These are phyloP conservation scores for Drosophila pectinifera DNA, from an alignment of 1,140 invertebrate species.

Conservation along the genomic window DNA sequence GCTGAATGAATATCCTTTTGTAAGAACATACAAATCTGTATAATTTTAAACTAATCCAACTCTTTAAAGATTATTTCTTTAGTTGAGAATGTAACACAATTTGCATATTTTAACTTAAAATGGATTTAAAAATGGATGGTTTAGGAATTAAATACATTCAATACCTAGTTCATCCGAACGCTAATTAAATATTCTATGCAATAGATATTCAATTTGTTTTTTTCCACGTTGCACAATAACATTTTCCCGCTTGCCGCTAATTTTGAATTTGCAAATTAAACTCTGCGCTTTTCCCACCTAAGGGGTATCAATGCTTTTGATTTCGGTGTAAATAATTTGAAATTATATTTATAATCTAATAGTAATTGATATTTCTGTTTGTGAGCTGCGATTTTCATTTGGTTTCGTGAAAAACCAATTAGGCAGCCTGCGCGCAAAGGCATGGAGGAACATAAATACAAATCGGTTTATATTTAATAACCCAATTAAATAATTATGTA, in stretches of 20 bases:
- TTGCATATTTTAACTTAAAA: background rate
- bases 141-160: background rate
- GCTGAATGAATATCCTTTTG: no score
- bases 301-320: conserved; percentile 34
- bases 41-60: background rate
- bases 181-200: conserved; percentile 36
- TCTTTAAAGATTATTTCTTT: background rate
- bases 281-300: conserved; percentile 15
- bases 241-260: conserved; percentile 8
- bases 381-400: conserved; percentile 17
- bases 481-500: conserved; percentile 70
- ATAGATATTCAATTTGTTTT: conserved; percentile 16
- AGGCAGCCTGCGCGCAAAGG: conserved; percentile 32
- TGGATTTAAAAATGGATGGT: background rate
- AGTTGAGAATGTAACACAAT: background rate
- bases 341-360: conserved; percentile 64
- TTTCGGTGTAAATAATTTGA: conserved; percentile 54
- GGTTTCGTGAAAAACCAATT: conserved; percentile 56
- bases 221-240: conserved; percentile 6
- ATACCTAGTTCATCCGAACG: background rate
- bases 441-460: conserved; percentile 39
- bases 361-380: conserved; percentile 60
- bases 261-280: conserved; percentile 39
- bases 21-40: background rate
- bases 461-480: conserved; percentile 60